Percentiles rank a stretch among this genome's conserved stretches.
These are phyloP conservation scores for Embiotoca jacksoni DNA, from an alignment of 2,113 vertebrate genomes.

Conservation along the genomic window DNA sequence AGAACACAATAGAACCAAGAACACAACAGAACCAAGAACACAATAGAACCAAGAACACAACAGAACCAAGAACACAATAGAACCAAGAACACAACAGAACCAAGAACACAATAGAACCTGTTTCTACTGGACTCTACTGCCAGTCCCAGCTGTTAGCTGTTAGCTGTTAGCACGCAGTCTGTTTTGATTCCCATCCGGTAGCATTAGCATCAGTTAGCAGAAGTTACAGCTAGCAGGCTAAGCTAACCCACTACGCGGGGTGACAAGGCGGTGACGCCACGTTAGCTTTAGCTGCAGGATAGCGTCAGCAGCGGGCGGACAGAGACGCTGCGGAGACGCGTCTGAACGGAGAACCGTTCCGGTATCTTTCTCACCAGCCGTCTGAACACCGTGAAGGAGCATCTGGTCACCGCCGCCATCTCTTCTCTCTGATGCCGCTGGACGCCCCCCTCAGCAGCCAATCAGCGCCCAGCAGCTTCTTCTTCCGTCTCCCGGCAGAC, in stretches of 20 bases:
- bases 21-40: too few relatives aligned
- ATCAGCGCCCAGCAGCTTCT: constrained; percentile 45
- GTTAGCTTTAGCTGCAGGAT: not conserved
- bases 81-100: too few relatives aligned
- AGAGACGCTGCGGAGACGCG: too few relatives aligned
- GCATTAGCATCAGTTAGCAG: not conserved
- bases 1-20: too few relatives aligned
- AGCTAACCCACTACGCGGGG: not conserved
- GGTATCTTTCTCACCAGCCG: constrained; percentile 84
- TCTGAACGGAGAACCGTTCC: accelerated
- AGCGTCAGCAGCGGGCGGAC: not conserved
- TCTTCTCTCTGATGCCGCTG: constrained; percentile 64
- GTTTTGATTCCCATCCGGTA: too few relatives aligned
- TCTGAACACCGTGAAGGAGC: constrained; percentile 77
- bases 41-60: too few relatives aligned
- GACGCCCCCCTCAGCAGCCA: constrained; percentile 78
- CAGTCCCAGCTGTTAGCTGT: too few relatives aligned
- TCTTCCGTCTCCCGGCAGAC: not conserved
- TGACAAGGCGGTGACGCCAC: not conserved
- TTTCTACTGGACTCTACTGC: too few relatives aligned
- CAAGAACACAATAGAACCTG: not conserved
- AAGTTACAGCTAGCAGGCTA: constrained; percentile 13
- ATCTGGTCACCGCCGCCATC: constrained; percentile 90
- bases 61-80: too few relatives aligned
- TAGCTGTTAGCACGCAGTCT: too few relatives aligned